Base-by-base conservation (phyloP, 2,113 vertebrate species). In the Etheostoma cragini region DNA sequence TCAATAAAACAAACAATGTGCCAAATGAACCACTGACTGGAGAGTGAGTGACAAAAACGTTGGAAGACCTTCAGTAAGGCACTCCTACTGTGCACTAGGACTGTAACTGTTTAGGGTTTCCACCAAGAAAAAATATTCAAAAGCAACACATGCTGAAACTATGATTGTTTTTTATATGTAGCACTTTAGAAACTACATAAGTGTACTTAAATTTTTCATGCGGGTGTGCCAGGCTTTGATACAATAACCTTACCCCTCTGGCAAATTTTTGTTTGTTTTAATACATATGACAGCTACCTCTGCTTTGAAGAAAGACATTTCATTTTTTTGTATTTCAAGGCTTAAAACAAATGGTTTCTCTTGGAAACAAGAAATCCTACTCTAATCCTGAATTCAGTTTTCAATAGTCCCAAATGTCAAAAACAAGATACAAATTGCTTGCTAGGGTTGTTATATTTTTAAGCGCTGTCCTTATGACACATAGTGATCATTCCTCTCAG, bases 1-100 rank as follows among this genome's bases (percentile, higher is more conserved):
- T 69, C 78, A 85, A 84, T 86, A 86, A 93, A 92, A 89, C 76
- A 90, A 93, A 92, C 80, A 81, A 45, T 71, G 67, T 81, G 68
- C 69, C 68, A 91, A 86, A 88, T 66, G 75, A 85, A 76, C 76
- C 72, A 16, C 85, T 83, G 88, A 83, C 16, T 30, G 85, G 45
- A 24, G 75, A 81, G 47, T 80, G 88, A 91, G 47, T 88, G 90
- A 90, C 83, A 82, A 66, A 75, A 67, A 78, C 6, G 33, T 46
- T 87, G 72, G 71, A 81, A 69, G 45, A 61, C 42, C 54, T 80
- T 84, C 67, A 72, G 49, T 13, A 13, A 81, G 58, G 71, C 77
- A 66, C 62, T 45, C 13, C 53, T 38, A 12, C 72, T 65, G 45
- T 54, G 69, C 60, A 46, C 30, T 12, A 80, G 46, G 42, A 21